A percentile compares a stretch with the other conserved stretches of the same genome.
Evolutionary conservation across 2,113 vertebrate species (phyloP).

Genomic region (western clawed frog (Xenopus tropicalis)): DNA sequence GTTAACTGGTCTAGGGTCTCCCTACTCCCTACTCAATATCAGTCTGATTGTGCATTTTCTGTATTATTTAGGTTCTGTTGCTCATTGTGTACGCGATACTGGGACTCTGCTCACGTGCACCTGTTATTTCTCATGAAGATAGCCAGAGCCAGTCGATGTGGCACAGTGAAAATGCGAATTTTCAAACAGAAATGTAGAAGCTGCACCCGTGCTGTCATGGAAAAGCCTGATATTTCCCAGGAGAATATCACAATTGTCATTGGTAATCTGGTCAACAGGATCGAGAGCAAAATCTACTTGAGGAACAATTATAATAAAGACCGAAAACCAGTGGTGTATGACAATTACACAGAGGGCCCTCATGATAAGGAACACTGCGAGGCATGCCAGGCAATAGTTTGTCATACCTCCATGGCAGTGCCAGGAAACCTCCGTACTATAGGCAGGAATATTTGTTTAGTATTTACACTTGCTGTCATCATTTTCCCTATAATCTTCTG

Average conservation of each 20-base stretch:
- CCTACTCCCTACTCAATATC: no score
- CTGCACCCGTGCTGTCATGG: conserved; percentile 47
- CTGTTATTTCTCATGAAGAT: conserved; percentile 55
- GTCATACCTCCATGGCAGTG: conserved; percentile 47
- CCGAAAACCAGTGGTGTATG: background rate
- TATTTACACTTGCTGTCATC: no score
- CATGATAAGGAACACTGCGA: conserved; percentile 68
- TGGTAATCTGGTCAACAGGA: conserved; percentile 62
- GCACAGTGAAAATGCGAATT: conserved; percentile 56
- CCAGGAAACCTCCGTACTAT: background rate
- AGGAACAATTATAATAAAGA: conserved; percentile 1
- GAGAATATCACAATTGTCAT: conserved; percentile 59
- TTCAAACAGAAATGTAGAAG: conserved; percentile 60
- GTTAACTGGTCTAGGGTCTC: no score
- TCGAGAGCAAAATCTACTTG: conserved; percentile 62
- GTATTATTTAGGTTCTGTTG: conserved; percentile 61
- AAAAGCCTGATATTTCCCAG: conserved; percentile 42
- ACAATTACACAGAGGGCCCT: conserved; percentile 47
- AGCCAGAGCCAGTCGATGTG: background rate
- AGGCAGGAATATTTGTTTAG: no score
- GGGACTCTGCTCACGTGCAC: conserved; percentile 62
- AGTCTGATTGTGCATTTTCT: no score
- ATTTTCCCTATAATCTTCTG: no score
- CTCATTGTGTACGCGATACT: conserved; percentile 54
- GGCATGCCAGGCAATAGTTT: conserved; percentile 58